Evolutionary conservation across 2,113 vertebrate species (phyloP).

Genomic region (Salvator merianae): DNA sequence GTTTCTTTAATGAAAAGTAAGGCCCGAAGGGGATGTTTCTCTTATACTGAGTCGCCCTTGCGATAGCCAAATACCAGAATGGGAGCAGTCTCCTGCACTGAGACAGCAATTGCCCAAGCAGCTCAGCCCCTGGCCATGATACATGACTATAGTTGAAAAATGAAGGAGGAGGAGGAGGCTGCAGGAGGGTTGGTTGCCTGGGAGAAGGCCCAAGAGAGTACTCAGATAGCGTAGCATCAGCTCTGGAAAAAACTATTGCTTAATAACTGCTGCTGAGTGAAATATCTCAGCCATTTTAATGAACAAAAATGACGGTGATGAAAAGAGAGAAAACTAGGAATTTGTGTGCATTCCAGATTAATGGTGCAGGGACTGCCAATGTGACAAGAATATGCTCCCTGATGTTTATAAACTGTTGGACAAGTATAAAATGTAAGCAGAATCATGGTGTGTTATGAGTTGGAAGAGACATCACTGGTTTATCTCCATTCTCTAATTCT

Average conservation of each 20-base stretch:
- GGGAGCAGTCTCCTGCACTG: neutral
- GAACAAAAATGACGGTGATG: neutral
- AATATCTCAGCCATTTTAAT: conserved; percentile 35
- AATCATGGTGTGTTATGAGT: neutral
- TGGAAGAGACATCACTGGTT: neutral
- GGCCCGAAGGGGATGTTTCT: conserved; percentile 29
- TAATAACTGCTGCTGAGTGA: conserved; percentile 2
- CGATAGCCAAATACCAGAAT: neutral
- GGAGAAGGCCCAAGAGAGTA: conserved; percentile 26
- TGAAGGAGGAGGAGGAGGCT: neutral
- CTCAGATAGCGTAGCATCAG: neutral
- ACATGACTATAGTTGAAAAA: fast-evolving
- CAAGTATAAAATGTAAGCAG: neutral
- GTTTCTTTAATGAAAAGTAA: conserved; percentile 40
- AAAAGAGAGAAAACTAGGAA: neutral
- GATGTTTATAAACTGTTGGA: too few species aligned
- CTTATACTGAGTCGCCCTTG: neutral
- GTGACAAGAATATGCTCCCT: neutral
- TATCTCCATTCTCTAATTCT: neutral
- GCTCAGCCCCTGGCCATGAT: neutral
- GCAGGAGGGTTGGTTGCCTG: neutral
- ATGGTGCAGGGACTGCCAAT: neutral
- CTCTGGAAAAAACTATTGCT: conserved; percentile 21
- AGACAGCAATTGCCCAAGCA: neutral
- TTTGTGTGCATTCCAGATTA: neutral